Percentiles rank a stretch among this genome's conserved stretches.
Evolutionary conservation across 2,888 invertebrate genomes (phyloP).

Genomic region (Galerucella nymphaeae): DNA sequence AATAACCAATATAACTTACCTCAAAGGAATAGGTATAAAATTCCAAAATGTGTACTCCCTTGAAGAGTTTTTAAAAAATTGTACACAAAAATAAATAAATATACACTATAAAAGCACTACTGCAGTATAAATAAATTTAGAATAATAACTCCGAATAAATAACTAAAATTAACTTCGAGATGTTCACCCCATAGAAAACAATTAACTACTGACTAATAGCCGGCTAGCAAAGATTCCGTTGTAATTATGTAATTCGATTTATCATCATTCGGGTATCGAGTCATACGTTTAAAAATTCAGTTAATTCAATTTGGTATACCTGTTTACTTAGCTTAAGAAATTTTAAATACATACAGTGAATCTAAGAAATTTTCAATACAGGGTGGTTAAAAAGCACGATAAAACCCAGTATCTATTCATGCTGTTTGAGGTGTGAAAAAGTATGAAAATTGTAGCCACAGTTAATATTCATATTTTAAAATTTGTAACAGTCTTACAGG

Average conservation of each 20-base stretch:
- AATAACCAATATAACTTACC: slow-evolving; percentile 4
- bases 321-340: not conserved
- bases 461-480: no score
- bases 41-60: not conserved
- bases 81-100: not conserved
- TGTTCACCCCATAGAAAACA: slow-evolving; percentile 28
- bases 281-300: slow-evolving; percentile 21
- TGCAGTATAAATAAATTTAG: slow-evolving; percentile 3
- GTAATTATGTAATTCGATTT: slow-evolving; percentile 32
- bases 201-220: slow-evolving; percentile 33
- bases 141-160: slow-evolving; percentile 8
- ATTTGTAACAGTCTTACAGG: no score
- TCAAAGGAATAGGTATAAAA: slow-evolving; percentile 4
- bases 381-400: no score
- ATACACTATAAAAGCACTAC: slow-evolving; percentile 5
- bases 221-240: slow-evolving; percentile 26
- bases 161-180: slow-evolving; percentile 24
- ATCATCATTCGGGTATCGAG: slow-evolving; percentile 29
- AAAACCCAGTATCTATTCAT: no score
- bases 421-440: no score
- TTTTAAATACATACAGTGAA: not conserved
- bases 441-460: no score
- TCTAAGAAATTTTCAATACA: not conserved
- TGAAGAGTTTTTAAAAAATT: not conserved
- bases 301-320: not conserved